Percentiles rank a stretch among this genome's conserved stretches.
Conservation (phyloP, 92 coral and sea anemone genomes). For the Actinostola sp. region DNA sequence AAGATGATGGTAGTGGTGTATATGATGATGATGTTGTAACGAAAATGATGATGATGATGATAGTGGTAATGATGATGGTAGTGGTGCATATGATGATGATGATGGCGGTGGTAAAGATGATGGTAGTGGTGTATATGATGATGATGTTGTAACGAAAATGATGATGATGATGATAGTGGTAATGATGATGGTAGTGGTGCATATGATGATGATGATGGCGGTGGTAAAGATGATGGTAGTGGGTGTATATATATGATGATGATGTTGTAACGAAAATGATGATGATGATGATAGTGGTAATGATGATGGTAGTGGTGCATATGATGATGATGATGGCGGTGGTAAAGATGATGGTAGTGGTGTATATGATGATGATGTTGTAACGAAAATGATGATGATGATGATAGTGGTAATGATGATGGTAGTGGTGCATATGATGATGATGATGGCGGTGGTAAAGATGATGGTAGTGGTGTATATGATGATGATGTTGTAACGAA, state of each 20-base stretch:
- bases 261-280: too few species aligned
- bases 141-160: too few species aligned
- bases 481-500: too few species aligned
- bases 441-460: background rate
- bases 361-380: too few species aligned
- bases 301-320: too few species aligned
- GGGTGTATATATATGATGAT: too few species aligned
- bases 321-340: background rate
- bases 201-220: background rate
- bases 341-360: background rate
- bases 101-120: background rate
- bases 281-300: background rate
- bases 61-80: background rate
- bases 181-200: too few species aligned
- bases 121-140: background rate
- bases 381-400: background rate
- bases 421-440: too few species aligned
- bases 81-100: too few species aligned
- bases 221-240: background rate
- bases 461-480: background rate
- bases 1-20: background rate
- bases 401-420: background rate
- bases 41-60: background rate
- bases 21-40: too few species aligned
- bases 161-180: background rate